phyloP scores from a whole-genome alignment of 1,140 invertebrate genomes.

The Palaemon carinicauda region DNA sequence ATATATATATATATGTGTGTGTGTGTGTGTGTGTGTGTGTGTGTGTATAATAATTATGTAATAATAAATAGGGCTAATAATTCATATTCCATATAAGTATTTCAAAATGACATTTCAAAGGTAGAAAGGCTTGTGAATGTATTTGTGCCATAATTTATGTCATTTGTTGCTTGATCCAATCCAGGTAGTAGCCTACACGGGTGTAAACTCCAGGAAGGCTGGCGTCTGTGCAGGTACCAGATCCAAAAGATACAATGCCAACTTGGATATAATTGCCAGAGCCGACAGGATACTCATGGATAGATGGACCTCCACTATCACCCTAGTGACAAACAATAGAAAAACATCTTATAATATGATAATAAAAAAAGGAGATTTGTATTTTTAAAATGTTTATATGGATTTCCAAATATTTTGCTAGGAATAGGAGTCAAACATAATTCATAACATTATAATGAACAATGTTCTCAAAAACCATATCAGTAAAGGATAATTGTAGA shows the following conservation, averaged over 20 bases:
- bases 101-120: not conserved
- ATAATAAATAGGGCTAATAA: not conserved
- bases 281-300: conserved; percentile 33
- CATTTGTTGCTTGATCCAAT: conserved; percentile 61
- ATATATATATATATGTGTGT: not conserved
- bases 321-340: conserved; percentile 15
- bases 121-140: too few relatives aligned
- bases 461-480: too few relatives aligned
- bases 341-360: too few relatives aligned
- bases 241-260: conserved; percentile 63
- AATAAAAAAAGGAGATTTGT: not conserved
- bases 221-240: conserved; percentile 62
- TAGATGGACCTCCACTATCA: conserved; percentile 56
- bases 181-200: conserved; percentile 59
- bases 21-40: not conserved
- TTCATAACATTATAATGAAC: too few relatives aligned
- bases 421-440: too few relatives aligned
- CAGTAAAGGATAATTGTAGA: too few relatives aligned
- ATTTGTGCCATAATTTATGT: not conserved
- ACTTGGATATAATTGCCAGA: conserved; percentile 50
- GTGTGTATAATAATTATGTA: not conserved
- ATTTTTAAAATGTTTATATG: not conserved
- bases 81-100: not conserved
- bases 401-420: too few relatives aligned
- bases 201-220: conserved; percentile 65